phyloP scores from a whole-genome alignment of 92 coral and sea anemone species.

The Actinostola sp. region DNA sequence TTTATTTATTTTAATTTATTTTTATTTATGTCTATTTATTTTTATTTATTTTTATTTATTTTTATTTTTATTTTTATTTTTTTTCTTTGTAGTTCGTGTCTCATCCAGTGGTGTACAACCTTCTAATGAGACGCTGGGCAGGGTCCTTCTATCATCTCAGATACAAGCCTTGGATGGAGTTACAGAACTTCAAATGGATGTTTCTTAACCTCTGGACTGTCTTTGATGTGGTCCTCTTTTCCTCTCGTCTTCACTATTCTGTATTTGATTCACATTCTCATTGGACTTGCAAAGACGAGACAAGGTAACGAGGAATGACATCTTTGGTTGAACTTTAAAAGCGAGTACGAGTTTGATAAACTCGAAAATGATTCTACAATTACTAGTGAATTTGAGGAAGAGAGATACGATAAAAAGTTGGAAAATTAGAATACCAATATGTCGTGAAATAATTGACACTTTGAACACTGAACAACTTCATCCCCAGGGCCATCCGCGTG shows the following conservation, averaged over 20 bases:
- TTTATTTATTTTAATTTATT: too few relatives aligned
- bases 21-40: neutral
- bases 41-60: neutral
- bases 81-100: conserved; percentile 30
- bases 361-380: neutral
- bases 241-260: conserved; percentile 41
- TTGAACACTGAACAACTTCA: too few relatives aligned
- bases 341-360: neutral
- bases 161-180: neutral
- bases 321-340: neutral
- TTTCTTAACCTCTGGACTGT: conserved; percentile 45
- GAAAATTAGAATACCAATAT: too few relatives aligned
- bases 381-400: too few relatives aligned
- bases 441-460: too few relatives aligned
- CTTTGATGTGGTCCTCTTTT: conserved; percentile 46
- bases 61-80: neutral
- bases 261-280: neutral
- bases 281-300: neutral
- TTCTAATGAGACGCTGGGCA: conserved; percentile 29
- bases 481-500: too few relatives aligned
- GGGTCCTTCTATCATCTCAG: conserved; percentile 24
- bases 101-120: conserved; percentile 48
- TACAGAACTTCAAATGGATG: conserved; percentile 27
- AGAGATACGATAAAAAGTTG: too few relatives aligned
- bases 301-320: neutral